Evolutionary conservation across 2,113 vertebrate species (phyloP), one percentile per base, ranked within the genome.

Genomic region (Kryptolebias marmoratus): DNA sequence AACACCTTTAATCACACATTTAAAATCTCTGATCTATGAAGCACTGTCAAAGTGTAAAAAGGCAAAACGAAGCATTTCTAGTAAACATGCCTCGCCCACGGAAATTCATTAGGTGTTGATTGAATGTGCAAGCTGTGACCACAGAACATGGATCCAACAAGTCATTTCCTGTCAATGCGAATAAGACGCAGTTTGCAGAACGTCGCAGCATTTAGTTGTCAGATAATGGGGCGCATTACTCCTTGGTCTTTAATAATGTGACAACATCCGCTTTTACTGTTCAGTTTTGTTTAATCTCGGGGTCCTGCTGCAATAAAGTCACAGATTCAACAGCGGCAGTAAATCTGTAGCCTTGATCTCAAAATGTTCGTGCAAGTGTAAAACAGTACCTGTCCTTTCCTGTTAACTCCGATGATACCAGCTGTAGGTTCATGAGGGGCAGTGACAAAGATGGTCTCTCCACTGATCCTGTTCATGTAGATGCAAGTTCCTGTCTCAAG

Each of bases 381-480:
- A 36, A 36, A 36, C 36, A 50, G 66, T 96, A 99, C 98, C 92
- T 99, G 98, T 93, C 98, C 98, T 91, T 99, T 99, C 87, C 98
- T 94, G 94, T 99, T 99, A 16, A 99, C 98, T 47, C 98, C 98
- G 81, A 99, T 99, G 84, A 99, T 99, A 77, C 98, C 98, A 82
- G 98, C 95, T 16, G 98, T 99, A 27, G 98, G 97, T 88, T 99
- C 98, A 13, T 99, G 98, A 47, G 97, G 96, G 1, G 98, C 98
- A 0, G 98, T 99, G 65, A 99, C 98, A 85, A 99, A 99, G 86
- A 99, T 99, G 60, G 98, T 99, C 91, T 99, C 98, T 59, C 98
- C 98, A 16, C 98, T 99, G 88, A 99, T 99, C 87, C 98, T 92
- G 89, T 99, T 99, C 97, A 99, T 99, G 92, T 99, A 99, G 92